Evolutionary conservation across 2,113 vertebrate genomes (phyloP), one percentile per base, ranked within the genome.

Genomic region (Dryoscopus gambensis): DNA sequence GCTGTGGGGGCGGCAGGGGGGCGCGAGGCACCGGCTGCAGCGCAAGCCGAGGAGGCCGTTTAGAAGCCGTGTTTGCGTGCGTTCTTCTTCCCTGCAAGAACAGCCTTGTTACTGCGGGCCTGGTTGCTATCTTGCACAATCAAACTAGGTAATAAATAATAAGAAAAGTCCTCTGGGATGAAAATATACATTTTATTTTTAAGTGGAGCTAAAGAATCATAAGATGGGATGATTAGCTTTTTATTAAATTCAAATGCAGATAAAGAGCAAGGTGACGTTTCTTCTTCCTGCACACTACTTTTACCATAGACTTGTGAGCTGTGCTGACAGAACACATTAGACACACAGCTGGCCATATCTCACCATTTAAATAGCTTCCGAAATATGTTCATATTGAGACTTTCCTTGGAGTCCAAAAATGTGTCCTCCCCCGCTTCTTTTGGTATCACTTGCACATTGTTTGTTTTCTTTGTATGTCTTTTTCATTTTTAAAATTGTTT

Each of bases 301-400:
- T 73, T 73, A 46, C 9, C 4, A 5, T 39, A 0, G 4, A 13
- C 15, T 55, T 60, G 28, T 24, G 39, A 78, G 8, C 39, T 75
- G 16, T 60, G 33, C 6, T 65, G 67, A n/a, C 31, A 80, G 62
- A 60, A 87, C 1, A 5, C 5, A 11, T 64, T 28, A 28, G 62
- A 24, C 39, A 42, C 0, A 3, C 15, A 62, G 31, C 62, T 88
- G 53, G 52, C 44, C 52, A 16, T 53, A 59, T 60, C 98, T 98
- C 96, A 99, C 99, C 99, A 99, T 96, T 97, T 99, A 93, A 99
- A 99, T 87, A 99, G 98, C 97, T 99, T 99, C 78, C 99, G 98
- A 96, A 99, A 99, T 97, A 99, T 99, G 95, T 99, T 99, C 95
- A 99, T 91, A 96, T 99, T 99, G 93, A 99, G 93, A 96, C 98